Evolutionary conservation across 2,888 invertebrate genomes (phyloP), one percentile per base, ranked within the genome.

Genomic region (Pomacea canaliculata): DNA sequence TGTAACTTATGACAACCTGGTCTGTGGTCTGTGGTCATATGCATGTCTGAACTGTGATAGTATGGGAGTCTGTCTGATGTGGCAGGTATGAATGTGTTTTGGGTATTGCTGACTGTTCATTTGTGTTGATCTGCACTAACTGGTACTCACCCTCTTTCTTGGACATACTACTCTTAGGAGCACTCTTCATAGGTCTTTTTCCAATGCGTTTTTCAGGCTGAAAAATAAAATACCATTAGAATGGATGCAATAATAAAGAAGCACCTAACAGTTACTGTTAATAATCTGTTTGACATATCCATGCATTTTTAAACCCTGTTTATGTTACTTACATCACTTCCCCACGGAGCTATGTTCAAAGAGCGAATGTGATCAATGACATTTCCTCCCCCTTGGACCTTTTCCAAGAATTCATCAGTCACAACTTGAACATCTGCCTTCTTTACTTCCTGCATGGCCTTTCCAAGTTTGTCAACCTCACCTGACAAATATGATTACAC

Each of bases 321-420:
- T 56, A 13, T 56, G 2, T 16, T 13, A 85, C 87, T 80, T 83
- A 95, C 94, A 90, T 96, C 95, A 37, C 94, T 93, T 19, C 96
- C 96, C 97, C 97, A 97, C 73, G 93, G 92, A 51, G 95, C 95
- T 82, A 97, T 94, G 80, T 94, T 94, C 89, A 95, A 94, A 83
- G 94, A 93, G 78, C 93, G 93, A 72, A 96, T 93, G 66, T 94
- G 93, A 49, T 93, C 92, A 0, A 94, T 93, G 0, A 93, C 92
- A 7, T 88, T 88, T n/a, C 90, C 91, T 76, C 89, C 88, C 76
- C 88, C 85, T 23, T 94, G 93, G 70, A 83, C 87, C 23, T 95
- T 94, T 18, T 62, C 62, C 0, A 97, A 88, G 80, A 90, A 90
- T 0, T 94, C 93, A 84, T 94, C 93, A 13, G 95, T 94, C 3